Evolutionary conservation across 2,113 vertebrate genomes (phyloP), one percentile per base, ranked within the genome.

Genomic region (Anguilla rostrata): DNA sequence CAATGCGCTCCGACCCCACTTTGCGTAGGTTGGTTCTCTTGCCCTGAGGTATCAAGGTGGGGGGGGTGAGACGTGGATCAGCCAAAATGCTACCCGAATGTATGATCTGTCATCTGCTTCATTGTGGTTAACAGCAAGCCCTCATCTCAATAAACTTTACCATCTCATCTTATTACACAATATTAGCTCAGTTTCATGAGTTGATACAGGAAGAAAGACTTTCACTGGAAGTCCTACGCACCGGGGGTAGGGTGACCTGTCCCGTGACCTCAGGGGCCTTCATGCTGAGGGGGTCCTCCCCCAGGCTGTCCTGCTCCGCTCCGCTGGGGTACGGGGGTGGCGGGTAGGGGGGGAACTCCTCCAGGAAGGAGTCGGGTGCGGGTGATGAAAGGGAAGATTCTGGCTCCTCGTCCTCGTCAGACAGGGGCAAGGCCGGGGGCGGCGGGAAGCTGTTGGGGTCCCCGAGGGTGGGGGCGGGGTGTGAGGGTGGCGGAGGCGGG

Each of bases 21-120:
- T 99, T 99, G 22, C 98, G 96, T 90, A 99, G 90, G 91, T 99
- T 99, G 0, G 98, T 99, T 91, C 98, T 97, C 92, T 99, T 99
- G 57, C 97, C 98, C 98, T 99, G 71, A 57, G 92, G 79, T 90
- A 39, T 34, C 60, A 20, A 60, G 56, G 14, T 22, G 60, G 87
- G 43, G 89, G 87, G 26, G 78, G 87, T 11, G n/a, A n/a, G n/a
- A 78, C 79, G 57, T 18, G 81, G 18, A 56, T 56, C 29, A 39
- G 29, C 2, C 56, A 46, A 75, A 2, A 46, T 34, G 34, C 34
- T 34, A 34, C 34, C 34, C 34, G 34, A 34, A 34, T 34, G 1
- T 34, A 34, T 34, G 34, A 34, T 34, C 34, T 34, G 34, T 34
- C 34, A 34, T 20, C 2, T 60, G 57, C 7, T 16, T 16, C 14